A percentile compares a stretch with the other conserved stretches of the same genome.
These are phyloP conservation scores for Rachycentron canadum DNA, from an alignment of 2,797 vertebrate genomes.

Conservation along the genomic window DNA sequence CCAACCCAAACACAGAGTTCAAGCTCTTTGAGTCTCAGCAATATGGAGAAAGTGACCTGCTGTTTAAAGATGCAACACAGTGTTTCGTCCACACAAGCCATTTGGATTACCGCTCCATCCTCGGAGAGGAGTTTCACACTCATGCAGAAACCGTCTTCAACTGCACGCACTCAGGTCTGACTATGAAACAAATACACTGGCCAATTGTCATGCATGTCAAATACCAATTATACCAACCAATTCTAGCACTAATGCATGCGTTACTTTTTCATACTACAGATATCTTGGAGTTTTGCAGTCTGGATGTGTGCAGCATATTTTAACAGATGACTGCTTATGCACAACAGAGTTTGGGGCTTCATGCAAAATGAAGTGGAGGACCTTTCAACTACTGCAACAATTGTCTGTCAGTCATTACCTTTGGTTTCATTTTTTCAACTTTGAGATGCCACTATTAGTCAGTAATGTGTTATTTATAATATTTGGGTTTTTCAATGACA, in stretches of 20 bases:
- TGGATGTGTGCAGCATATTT: constrained; percentile 88
- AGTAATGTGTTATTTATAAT: background rate
- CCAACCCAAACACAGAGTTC: constrained; percentile 82
- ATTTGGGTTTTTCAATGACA: constrained; percentile 21
- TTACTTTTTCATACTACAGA: constrained; percentile 75
- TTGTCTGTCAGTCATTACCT: background rate
- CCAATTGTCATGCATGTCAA: background rate
- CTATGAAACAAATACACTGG: background rate
- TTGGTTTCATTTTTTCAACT: constrained; percentile 6
- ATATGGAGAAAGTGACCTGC: constrained; percentile 90
- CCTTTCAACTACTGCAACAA: background rate
- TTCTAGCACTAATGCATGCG: background rate
- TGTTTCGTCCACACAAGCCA: constrained; percentile 88
- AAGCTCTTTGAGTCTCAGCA: constrained; percentile 88
- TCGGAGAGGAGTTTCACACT: constrained; percentile 86
- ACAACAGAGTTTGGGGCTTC: background rate
- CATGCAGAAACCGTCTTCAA: constrained; percentile 88
- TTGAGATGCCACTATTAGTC: background rate
- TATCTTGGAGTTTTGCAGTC: constrained; percentile 91
- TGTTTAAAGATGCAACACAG: constrained; percentile 91
- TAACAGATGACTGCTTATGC: constrained; percentile 51
- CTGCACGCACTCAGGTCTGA: constrained; percentile 89
- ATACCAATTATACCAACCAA: background rate
- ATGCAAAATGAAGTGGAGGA: background rate
- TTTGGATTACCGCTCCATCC: constrained; percentile 85